These are phyloP conservation scores for Anser cygnoides DNA, from an alignment of 2,113 vertebrate species.

Conservation along the genomic window DNA sequence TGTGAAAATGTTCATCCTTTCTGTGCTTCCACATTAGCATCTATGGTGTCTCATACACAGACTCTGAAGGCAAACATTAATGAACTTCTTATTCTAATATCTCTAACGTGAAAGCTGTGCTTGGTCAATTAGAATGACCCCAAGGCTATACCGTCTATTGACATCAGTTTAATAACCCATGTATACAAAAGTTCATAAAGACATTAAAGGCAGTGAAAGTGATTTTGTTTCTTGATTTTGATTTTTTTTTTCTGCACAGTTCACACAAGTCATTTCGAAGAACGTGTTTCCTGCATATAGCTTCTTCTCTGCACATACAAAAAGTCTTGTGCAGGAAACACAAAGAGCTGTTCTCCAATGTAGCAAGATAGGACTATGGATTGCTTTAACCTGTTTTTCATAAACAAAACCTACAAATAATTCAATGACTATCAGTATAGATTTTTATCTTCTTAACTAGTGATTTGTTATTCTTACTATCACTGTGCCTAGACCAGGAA, in stretches of 20 bases:
- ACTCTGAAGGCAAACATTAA: neutral
- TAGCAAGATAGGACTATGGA: neutral
- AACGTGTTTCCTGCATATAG: neutral
- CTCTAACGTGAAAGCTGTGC: neutral
- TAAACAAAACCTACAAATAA: neutral
- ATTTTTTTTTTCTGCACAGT: neutral
- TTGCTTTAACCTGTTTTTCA: neutral
- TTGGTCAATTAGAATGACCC: neutral
- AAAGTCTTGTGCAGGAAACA: neutral
- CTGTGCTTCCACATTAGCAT: neutral
- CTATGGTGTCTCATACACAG: neutral
- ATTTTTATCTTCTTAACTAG: neutral
- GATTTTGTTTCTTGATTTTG: neutral
- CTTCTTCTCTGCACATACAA: neutral
- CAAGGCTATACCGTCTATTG: neutral
- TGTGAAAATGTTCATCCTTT: neutral
- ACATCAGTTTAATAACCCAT: neutral
- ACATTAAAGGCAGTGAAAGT: neutral
- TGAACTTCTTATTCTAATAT: constrained; percentile 1
- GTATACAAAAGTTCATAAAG: neutral
- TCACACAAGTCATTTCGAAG: neutral
- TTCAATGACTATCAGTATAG: neutral
- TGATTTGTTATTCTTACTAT: neutral
- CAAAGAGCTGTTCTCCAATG: neutral
- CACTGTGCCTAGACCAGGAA: neutral